Conservation (phyloP, 2,113 vertebrate species). For the Natator depressus region DNA sequence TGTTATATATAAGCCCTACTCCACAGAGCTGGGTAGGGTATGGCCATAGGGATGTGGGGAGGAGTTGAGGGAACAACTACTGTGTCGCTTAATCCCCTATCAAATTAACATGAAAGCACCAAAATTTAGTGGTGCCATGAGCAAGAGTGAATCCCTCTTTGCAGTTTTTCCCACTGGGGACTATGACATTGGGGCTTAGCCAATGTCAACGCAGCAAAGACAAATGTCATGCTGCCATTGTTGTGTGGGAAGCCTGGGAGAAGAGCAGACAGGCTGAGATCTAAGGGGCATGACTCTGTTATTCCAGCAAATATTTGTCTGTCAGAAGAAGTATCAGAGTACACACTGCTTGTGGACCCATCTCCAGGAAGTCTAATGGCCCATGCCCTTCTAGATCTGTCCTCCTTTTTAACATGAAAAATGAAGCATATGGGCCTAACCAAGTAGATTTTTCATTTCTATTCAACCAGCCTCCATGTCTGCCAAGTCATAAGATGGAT, state of each 20-base stretch:
- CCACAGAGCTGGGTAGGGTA: too few species aligned
- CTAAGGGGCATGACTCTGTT: not conserved
- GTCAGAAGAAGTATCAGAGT: not conserved
- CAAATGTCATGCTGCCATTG: not conserved
- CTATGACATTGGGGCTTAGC: not conserved
- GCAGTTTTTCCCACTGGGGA: not conserved
- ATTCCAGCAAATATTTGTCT: not conserved
- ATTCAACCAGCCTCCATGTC: not conserved
- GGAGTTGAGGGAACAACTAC: not conserved
- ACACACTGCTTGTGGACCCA: not conserved
- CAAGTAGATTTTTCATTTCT: not conserved
- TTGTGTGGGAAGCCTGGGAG: not conserved
- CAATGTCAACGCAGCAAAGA: not conserved
- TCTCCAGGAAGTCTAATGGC: not conserved
- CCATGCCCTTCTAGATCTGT: not conserved
- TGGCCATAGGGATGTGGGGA: too few species aligned
- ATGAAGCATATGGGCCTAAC: not conserved
- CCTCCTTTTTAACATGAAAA: not conserved
- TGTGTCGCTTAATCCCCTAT: not conserved
- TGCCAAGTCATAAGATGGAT: not conserved
- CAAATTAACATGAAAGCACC: not conserved
- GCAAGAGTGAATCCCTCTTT: not conserved
- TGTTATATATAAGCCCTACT: not conserved
- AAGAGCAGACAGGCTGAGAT: not conserved
- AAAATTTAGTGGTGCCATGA: not conserved